phyloP scores from a whole-genome alignment of 2,797 vertebrate species.

The Ceryle rudis region DNA sequence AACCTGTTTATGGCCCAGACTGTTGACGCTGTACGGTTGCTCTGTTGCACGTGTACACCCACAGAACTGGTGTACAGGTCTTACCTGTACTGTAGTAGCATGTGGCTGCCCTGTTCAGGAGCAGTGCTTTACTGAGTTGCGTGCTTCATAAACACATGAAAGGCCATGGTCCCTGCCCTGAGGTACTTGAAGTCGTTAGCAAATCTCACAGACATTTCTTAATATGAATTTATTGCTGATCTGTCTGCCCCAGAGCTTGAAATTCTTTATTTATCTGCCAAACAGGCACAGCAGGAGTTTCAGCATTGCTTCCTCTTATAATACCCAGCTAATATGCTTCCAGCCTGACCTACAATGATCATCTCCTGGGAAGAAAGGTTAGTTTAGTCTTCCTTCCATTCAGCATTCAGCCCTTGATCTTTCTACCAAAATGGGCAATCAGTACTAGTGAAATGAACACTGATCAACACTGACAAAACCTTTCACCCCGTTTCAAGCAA shows the following conservation, averaged over 20 bases:
- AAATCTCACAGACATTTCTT: conserved; percentile 68
- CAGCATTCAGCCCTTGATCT: conserved; percentile 56
- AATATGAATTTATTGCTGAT: conserved; percentile 61
- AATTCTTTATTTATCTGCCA: conserved; percentile 71
- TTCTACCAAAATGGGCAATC: conserved; percentile 53
- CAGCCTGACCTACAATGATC: conserved; percentile 52
- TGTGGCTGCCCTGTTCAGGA: background rate
- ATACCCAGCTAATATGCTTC: conserved; percentile 29
- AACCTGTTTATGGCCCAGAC: background rate
- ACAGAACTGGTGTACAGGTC: background rate
- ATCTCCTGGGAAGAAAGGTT: conserved; percentile 57
- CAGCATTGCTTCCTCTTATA: conserved; percentile 56
- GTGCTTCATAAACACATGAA: conserved; percentile 22
- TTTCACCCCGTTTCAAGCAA: conserved; percentile 22
- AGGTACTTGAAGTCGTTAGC: conserved; percentile 37
- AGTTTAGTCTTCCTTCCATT: conserved; percentile 24
- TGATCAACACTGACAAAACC: conserved; percentile 62
- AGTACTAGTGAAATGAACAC: conserved; percentile 35
- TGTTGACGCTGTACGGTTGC: background rate
- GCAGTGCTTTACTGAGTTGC: background rate
- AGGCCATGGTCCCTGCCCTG: background rate
- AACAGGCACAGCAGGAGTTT: conserved; percentile 65
- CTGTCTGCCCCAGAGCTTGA: conserved; percentile 66
- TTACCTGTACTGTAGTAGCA: background rate
- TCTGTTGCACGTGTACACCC: background rate